These are phyloP conservation scores for Meleagris gallopavo DNA, from an alignment of 2,113 vertebrate species.

Conservation along the genomic window DNA sequence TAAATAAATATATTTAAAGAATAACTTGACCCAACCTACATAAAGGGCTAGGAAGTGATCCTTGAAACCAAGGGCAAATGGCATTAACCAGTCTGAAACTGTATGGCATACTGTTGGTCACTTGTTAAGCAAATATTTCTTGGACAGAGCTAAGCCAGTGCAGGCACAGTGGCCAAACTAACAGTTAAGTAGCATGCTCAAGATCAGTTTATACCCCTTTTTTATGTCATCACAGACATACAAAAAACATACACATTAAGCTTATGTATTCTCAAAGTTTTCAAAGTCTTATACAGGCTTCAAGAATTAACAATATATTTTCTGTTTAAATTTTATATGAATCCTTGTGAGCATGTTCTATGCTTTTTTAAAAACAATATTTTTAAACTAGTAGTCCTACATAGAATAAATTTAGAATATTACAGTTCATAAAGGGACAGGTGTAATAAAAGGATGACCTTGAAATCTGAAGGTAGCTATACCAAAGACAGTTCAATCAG, in stretches of 20 bases:
- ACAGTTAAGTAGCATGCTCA: not conserved
- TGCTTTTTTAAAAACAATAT: not conserved
- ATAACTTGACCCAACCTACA: not conserved
- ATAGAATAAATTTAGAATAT: not conserved
- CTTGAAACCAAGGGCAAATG: not conserved
- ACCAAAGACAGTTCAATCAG: not conserved
- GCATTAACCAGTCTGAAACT: not conserved
- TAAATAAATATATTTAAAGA: constrained; percentile 1
- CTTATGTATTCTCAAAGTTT: not conserved
- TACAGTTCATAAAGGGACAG: not conserved
- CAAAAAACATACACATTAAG: not conserved
- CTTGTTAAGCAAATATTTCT: not conserved
- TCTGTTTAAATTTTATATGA: not conserved
- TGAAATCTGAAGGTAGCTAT: not conserved
- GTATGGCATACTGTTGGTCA: not conserved
- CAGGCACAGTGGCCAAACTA: not conserved
- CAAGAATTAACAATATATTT: not conserved
- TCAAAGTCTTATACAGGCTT: not conserved
- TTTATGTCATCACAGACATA: not conserved
- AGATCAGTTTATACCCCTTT: not conserved
- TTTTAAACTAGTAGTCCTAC: not conserved
- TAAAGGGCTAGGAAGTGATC: not conserved
- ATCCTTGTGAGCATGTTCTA: not conserved
- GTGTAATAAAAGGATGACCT: not conserved
- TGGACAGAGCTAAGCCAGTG: not conserved